Conservation (phyloP, 2,888 invertebrate species). For the Aleiodes alternator region DNA sequence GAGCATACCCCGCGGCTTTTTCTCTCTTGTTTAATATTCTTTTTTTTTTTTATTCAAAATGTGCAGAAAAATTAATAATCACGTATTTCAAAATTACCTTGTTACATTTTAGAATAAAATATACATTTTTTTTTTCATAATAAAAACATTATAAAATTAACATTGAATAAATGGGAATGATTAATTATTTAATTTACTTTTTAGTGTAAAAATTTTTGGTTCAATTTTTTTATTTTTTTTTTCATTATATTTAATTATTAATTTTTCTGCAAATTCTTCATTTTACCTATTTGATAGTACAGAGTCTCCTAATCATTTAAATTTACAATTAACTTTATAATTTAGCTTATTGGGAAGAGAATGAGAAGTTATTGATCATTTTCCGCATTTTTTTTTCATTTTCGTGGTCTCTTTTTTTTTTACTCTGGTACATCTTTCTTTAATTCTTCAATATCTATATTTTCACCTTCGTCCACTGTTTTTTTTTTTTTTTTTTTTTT, state of each 20-base stretch:
- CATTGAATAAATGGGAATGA: not conserved
- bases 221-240: too few species aligned
- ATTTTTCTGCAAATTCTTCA: not conserved
- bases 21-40: constrained; percentile 42
- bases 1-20: constrained; percentile 71
- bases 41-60: not conserved
- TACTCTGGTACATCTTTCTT: constrained; percentile 39
- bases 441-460: constrained; percentile 6
- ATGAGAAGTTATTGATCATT: constrained; percentile 24
- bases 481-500: not conserved
- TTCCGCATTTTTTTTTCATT: not conserved
- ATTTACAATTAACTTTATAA: constrained; percentile 34
- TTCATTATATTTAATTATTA: not conserved
- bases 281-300: not conserved
- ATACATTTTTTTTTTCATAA: not conserved
- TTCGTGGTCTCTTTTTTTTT: constrained; percentile 41
- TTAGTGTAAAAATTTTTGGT: too few species aligned
- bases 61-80: constrained; percentile 1
- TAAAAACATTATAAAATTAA: not conserved
- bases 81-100: not conserved
- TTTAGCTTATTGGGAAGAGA: constrained; percentile 44
- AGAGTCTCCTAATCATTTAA: not conserved
- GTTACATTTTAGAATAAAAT: not conserved
- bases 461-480: not conserved
- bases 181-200: too few species aligned